Evolutionary conservation across 35 echinoderm and acorn worm species (phyloP).

Genomic region (Holothuria glaberrima): DNA sequence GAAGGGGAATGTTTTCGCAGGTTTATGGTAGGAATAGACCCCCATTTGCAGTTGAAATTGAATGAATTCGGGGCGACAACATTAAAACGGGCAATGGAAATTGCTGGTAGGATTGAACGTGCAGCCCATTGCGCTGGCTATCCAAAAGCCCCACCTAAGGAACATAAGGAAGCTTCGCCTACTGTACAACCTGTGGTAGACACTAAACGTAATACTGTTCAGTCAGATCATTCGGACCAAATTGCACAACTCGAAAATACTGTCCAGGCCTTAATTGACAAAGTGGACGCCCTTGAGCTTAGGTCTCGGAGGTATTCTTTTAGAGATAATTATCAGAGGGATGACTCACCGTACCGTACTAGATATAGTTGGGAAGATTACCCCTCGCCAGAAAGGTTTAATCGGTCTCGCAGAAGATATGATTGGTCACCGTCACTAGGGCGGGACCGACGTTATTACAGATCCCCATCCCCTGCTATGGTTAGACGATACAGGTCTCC

Average conservation of each 20-base stretch:
- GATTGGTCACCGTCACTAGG: neutral
- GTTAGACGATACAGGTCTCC: neutral
- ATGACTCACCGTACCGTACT: neutral
- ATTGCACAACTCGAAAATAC: neutral
- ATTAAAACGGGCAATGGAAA: no score
- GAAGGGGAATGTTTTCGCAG: no score
- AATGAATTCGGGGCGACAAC: slow-evolving; percentile 18
- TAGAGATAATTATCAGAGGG: neutral
- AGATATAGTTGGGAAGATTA: neutral
- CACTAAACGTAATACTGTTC: neutral
- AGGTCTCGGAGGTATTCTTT: neutral
- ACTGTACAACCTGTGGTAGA: neutral
- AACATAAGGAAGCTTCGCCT: neutral
- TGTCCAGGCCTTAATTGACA: slow-evolving; percentile 2
- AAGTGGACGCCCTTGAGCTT: neutral
- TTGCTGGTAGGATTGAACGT: slow-evolving; percentile 1
- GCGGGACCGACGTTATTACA: neutral
- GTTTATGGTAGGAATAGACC: no score
- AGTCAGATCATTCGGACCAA: neutral
- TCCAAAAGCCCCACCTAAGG: neutral
- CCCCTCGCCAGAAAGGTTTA: slow-evolving; percentile 1
- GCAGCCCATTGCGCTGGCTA: neutral
- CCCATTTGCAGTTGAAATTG: no score
- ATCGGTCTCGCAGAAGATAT: slow-evolving; percentile 7
- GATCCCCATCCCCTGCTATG: neutral